A percentile compares a stretch with the other conserved stretches of the same genome.
phyloP scores from a whole-genome alignment of 2,113 vertebrate species.

The Peromyscus californicus region DNA sequence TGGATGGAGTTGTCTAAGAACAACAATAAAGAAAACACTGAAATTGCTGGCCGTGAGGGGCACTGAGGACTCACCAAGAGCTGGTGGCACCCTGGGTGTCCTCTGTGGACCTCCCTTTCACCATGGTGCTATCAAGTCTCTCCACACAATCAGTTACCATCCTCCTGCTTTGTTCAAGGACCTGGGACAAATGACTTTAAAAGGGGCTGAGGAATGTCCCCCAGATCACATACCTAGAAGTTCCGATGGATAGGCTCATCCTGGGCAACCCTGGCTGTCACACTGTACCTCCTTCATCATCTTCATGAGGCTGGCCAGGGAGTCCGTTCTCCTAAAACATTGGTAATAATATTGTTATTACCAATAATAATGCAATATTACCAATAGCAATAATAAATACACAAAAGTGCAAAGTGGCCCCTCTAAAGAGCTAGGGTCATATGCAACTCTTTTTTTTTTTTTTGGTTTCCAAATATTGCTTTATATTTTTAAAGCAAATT shows the following conservation, averaged over 20 bases:
- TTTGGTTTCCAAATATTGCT: not conserved
- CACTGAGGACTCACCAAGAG: not conserved
- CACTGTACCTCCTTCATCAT: not conserved
- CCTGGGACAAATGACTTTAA: not conserved
- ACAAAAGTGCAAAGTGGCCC: not conserved
- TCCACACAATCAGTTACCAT: accelerated
- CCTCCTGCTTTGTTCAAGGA: not conserved
- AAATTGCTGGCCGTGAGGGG: not conserved
- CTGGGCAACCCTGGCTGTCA: accelerated
- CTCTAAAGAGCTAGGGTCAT: not conserved
- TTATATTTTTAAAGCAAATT: not conserved
- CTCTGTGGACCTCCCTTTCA: not conserved
- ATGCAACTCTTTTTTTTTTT: not conserved
- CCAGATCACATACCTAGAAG: not conserved
- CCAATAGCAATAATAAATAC: not conserved
- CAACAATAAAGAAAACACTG: not conserved
- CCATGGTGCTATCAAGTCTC: no score
- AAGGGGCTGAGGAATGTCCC: not conserved
- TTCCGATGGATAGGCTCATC: not conserved
- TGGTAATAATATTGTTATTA: not conserved
- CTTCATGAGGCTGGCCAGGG: accelerated
- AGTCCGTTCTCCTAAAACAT: not conserved
- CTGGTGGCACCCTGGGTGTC: not conserved
- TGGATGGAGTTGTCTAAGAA: not conserved
- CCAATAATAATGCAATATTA: not conserved